Percentiles rank a stretch among this genome's conserved stretches.
Conservation (phyloP, 2,113 vertebrate genomes). For the Ancistrus triradiatus region DNA sequence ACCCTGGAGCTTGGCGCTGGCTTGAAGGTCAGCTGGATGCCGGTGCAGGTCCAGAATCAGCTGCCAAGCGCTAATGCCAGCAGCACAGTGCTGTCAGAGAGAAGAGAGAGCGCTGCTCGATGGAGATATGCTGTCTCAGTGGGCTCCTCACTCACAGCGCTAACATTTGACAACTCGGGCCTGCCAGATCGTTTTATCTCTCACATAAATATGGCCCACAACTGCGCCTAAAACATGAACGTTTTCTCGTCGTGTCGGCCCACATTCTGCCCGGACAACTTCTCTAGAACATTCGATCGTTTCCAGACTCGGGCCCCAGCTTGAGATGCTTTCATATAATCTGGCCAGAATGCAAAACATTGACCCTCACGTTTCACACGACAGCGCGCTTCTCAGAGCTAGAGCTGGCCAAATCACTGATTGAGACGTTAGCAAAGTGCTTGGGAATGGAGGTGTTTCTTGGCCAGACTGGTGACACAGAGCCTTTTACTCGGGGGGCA, state of each 20-base stretch:
- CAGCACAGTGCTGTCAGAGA: neutral
- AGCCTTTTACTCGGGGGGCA: no score
- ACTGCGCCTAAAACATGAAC: neutral
- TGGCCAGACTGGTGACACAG: no score
- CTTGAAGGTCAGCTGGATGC: constrained; percentile 28
- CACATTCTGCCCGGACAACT: neutral
- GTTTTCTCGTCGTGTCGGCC: neutral
- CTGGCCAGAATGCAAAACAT: no score
- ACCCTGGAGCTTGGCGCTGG: constrained; percentile 8
- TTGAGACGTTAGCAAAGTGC: no score
- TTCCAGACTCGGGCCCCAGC: no score
- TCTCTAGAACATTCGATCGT: no score
- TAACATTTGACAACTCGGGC: constrained; percentile 12
- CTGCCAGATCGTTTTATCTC: constrained; percentile 1
- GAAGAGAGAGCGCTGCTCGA: constrained; percentile 4
- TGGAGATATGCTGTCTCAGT: neutral
- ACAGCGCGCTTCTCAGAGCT: no score
- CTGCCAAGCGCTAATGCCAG: constrained; percentile 16
- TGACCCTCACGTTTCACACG: no score
- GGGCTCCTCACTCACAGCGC: neutral
- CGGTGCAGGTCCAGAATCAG: neutral
- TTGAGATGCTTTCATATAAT: no score
- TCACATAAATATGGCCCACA: neutral
- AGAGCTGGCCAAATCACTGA: no score
- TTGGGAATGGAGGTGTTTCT: no score